Evolutionary conservation across 2,888 invertebrate species (phyloP).

Genomic region (Ormyrus labotus): DNA sequence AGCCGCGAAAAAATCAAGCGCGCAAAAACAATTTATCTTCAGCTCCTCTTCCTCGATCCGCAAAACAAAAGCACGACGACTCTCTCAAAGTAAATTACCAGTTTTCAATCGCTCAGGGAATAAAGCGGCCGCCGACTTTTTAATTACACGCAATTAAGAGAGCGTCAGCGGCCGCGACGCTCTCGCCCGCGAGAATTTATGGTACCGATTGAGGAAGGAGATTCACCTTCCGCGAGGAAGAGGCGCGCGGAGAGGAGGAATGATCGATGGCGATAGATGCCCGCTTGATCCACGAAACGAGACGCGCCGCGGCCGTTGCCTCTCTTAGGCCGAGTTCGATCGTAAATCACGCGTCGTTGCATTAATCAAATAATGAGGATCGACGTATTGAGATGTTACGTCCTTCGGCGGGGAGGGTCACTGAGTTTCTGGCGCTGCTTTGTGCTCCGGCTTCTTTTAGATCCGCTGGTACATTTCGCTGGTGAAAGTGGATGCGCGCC

Average conservation of each 20-base stretch:
- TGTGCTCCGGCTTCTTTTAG: too few species aligned
- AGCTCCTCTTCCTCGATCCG: too few species aligned
- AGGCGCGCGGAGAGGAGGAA: background rate
- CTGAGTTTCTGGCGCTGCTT: background rate
- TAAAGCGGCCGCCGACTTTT: slow-evolving; percentile 18
- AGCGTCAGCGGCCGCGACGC: background rate
- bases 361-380: slow-evolving; percentile 55
- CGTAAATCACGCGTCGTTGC: slow-evolving; percentile 49
- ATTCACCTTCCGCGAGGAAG: slow-evolving; percentile 21
- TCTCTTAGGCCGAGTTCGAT: slow-evolving; percentile 11
- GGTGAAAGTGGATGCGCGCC: too few species aligned
- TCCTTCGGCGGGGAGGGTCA: background rate
- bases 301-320: slow-evolving; percentile 25
- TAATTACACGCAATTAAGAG: slow-evolving; percentile 53
- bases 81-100: too few species aligned
- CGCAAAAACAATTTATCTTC: too few species aligned
- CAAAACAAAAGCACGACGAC: too few species aligned
- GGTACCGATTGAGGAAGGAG: slow-evolving; percentile 37
- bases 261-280: slow-evolving; percentile 54
- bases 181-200: slow-evolving; percentile 41
- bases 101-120: background rate
- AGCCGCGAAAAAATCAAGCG: too few species aligned
- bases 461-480: too few species aligned
- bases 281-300: slow-evolving; percentile 42
- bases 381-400: slow-evolving; percentile 49